Percentiles rank a stretch among this genome's conserved stretches.
Conservation (phyloP, 1,140 invertebrate genomes). For the Maniola jurtina region DNA sequence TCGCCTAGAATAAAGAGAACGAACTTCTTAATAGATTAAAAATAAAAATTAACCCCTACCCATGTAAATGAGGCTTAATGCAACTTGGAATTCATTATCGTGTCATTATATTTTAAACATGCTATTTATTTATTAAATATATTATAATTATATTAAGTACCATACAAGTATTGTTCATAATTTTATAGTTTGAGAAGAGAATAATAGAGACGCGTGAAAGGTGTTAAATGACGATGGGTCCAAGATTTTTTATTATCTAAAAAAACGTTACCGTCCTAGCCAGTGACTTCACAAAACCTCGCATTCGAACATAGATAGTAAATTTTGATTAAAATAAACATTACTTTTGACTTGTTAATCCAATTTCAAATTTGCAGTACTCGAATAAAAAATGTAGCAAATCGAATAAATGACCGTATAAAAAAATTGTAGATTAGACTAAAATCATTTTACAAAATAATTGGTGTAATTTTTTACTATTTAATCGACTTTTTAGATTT, state of each 20-base stretch:
- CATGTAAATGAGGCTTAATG: constrained; percentile 2
- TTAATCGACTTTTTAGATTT: too few species aligned
- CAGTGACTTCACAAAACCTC: constrained; percentile 51
- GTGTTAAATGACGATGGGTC: constrained; percentile 54
- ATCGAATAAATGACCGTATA: background rate
- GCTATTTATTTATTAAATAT: constrained; percentile 54
- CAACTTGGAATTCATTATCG: constrained; percentile 26
- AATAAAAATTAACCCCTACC: background rate
- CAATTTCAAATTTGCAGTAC: constrained; percentile 35
- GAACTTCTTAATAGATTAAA: too few species aligned
- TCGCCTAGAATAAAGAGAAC: too few species aligned
- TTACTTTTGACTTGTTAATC: background rate
- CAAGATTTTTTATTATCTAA: constrained; percentile 41
- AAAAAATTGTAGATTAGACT: background rate
- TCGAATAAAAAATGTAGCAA: constrained; percentile 36
- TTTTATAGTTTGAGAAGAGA: constrained; percentile 54
- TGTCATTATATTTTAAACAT: constrained; percentile 46
- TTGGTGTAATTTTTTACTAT: too few species aligned
- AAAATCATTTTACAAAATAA: too few species aligned
- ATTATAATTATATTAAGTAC: constrained; percentile 48
- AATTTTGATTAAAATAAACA: constrained; percentile 34
- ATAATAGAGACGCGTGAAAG: constrained; percentile 54
- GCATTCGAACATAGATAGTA: constrained; percentile 29
- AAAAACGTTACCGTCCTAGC: constrained; percentile 62
- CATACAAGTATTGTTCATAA: constrained; percentile 69